These are phyloP conservation scores for Tolmerus cingulatus DNA, from an alignment of 2,888 invertebrate genomes.

Conservation along the genomic window DNA sequence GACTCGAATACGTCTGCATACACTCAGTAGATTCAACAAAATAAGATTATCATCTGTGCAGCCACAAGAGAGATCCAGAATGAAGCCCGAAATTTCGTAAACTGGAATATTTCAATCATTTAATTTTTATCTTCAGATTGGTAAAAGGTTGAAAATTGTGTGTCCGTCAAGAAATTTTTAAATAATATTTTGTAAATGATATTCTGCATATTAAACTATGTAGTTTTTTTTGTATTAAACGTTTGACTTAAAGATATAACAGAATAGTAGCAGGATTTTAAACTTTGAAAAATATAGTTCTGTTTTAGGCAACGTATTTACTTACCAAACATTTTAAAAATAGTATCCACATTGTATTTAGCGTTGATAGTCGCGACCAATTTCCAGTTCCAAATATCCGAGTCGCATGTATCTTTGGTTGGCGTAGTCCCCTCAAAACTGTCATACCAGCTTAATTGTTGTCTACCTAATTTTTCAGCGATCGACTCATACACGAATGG, in stretches of 20 bases:
- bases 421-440: not conserved
- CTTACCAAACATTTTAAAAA: not conserved
- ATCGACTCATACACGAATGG: not conserved
- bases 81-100: not conserved
- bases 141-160: not conserved
- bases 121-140: not conserved
- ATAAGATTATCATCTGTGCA: not conserved
- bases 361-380: not conserved
- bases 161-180: no score
- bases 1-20: not conserved
- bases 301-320: not conserved
- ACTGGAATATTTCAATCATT: not conserved
- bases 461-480: not conserved
- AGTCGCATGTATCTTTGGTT: not conserved
- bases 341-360: not conserved
- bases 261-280: no score
- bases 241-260: no score
- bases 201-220: no score
- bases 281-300: not conserved
- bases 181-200: no score
- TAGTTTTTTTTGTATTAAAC: no score
- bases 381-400: not conserved
- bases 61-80: not conserved
- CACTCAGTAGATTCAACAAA: not conserved
- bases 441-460: not conserved